phyloP scores from a whole-genome alignment of 2,888 invertebrate species.

The Agriopis marginaria region DNA sequence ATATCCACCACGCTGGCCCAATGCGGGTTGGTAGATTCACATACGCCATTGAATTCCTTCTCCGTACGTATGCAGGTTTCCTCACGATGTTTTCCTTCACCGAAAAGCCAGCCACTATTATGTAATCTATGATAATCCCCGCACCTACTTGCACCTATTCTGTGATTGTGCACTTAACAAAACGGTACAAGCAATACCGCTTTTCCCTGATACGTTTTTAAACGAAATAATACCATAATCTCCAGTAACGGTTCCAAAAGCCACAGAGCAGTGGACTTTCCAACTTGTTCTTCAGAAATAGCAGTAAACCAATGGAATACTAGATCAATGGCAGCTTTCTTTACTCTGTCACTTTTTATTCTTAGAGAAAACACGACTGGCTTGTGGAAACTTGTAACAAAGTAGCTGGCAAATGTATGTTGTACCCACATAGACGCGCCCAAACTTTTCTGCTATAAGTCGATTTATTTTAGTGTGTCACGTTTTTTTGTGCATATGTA shows the following conservation, averaged over 20 bases:
- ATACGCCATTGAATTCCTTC: too few species aligned
- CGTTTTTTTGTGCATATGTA: too few species aligned
- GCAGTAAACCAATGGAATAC: slow-evolving; percentile 11
- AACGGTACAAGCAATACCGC: slow-evolving; percentile 23
- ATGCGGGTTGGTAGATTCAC: too few species aligned
- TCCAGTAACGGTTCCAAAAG: slow-evolving; percentile 22
- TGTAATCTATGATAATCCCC: too few species aligned
- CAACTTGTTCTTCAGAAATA: slow-evolving; percentile 12
- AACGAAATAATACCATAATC: slow-evolving; percentile 20
- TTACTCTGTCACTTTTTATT: slow-evolving; percentile 8
- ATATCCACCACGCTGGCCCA: too few species aligned
- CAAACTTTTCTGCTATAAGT: too few species aligned
- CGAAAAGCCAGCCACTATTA: too few species aligned
- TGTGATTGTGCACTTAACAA: slow-evolving; percentile 1
- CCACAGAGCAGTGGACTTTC: slow-evolving; percentile 24
- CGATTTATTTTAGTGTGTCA: too few species aligned
- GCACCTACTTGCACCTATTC: background rate
- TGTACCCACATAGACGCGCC: too few species aligned
- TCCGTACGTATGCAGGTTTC: too few species aligned
- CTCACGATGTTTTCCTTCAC: too few species aligned
- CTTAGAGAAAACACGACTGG: background rate
- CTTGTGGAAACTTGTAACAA: background rate
- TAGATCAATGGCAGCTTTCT: slow-evolving; percentile 11
- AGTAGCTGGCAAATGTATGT: background rate
- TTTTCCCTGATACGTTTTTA: slow-evolving; percentile 20